Conservation (phyloP, 2,888 invertebrate species). For the Malthinus seriepunctatus region DNA sequence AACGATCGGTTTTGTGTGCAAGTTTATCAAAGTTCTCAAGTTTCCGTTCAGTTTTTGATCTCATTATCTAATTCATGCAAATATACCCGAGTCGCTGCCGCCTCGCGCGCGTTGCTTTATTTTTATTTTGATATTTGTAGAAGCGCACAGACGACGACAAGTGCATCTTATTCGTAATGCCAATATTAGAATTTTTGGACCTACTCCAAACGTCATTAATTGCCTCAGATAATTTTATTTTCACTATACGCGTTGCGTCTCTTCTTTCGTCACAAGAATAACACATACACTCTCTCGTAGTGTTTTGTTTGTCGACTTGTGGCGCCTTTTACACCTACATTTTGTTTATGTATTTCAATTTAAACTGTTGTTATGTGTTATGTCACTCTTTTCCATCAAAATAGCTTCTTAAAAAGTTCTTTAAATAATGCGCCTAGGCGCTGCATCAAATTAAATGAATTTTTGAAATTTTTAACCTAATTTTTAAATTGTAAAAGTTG, state of each 20-base stretch:
- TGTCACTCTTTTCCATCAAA: conserved; percentile 13
- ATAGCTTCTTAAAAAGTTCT: background rate
- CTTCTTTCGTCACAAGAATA: conserved; percentile 14
- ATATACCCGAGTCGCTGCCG: too few relatives aligned
- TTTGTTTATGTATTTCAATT: conserved; percentile 25
- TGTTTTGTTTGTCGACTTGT: conserved; percentile 21
- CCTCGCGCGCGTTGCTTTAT: background rate
- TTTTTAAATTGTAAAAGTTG: too few relatives aligned
- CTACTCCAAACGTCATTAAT: conserved; percentile 22
- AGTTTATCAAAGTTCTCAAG: too few relatives aligned
- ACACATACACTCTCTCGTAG: conserved; percentile 15
- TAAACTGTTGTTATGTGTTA: conserved; percentile 13
- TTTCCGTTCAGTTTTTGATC: too few relatives aligned
- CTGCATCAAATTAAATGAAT: too few relatives aligned
- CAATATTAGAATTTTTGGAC: conserved; percentile 24
- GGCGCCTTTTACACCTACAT: conserved; percentile 27
- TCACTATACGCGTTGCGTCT: conserved; percentile 22
- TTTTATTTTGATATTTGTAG: conserved; percentile 11
- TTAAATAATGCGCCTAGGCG: too few relatives aligned
- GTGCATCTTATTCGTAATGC: conserved; percentile 16
- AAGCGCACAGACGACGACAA: conserved; percentile 13
- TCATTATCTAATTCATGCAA: too few relatives aligned
- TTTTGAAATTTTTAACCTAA: too few relatives aligned
- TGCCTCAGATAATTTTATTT: conserved; percentile 20
- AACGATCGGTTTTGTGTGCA: too few relatives aligned